Evolutionary conservation across 2,113 vertebrate genomes (phyloP).

Genomic region (Montifringilla adamsi): DNA sequence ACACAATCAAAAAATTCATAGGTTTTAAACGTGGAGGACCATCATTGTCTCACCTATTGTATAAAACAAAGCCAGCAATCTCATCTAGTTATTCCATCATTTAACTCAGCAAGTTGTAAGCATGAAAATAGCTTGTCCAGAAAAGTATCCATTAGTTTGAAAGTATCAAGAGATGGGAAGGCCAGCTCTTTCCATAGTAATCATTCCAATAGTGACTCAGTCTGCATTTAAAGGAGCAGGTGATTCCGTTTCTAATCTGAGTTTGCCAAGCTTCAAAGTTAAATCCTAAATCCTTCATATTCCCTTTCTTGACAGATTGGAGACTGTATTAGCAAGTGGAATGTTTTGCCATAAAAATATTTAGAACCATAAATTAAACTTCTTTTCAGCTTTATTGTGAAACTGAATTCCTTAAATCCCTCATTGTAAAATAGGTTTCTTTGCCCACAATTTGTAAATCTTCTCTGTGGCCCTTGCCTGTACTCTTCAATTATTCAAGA

Average conservation of each 20-base stretch:
- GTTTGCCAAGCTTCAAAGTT: background rate
- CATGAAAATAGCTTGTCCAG: background rate
- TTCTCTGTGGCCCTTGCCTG: background rate
- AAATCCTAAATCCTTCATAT: background rate
- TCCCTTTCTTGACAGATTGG: background rate
- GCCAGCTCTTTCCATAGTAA: background rate
- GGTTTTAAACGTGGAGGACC: background rate
- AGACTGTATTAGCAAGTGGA: background rate
- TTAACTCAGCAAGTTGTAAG: background rate
- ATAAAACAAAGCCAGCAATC: background rate
- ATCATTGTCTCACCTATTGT: background rate
- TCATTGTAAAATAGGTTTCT: background rate
- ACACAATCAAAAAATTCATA: background rate
- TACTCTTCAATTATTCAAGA: conserved; percentile 12
- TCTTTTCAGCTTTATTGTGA: background rate
- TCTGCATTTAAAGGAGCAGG: background rate
- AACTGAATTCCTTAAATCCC: background rate
- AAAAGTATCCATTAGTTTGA: background rate
- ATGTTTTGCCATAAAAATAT: background rate
- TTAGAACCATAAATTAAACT: background rate
- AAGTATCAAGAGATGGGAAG: background rate
- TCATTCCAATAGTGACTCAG: background rate
- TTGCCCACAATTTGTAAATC: background rate
- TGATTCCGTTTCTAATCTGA: background rate
- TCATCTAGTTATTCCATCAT: background rate